phyloP scores from a whole-genome alignment of 2,888 invertebrate genomes.

The Rhogogaster chlorosoma region DNA sequence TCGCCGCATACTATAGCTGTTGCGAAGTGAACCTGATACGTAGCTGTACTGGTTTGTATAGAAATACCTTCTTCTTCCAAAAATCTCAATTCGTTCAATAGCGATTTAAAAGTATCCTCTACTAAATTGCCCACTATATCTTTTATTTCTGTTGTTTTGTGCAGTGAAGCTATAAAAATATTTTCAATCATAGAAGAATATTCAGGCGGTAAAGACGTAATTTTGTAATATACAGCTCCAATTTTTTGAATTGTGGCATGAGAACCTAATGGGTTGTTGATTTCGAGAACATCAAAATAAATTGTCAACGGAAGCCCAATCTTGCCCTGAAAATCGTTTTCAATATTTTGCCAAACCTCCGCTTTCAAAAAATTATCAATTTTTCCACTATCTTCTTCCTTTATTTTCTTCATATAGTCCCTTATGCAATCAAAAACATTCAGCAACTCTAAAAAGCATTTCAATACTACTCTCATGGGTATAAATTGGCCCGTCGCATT shows the following conservation, averaged over 20 bases:
- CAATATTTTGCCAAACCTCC: not conserved
- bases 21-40: slow-evolving; percentile 55
- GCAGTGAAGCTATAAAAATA: slow-evolving; percentile 59
- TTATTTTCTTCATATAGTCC: not conserved
- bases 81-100: slow-evolving; percentile 53
- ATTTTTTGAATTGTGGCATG: slow-evolving; percentile 55
- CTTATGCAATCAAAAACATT: not conserved
- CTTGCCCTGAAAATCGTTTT: not conserved
- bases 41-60: slow-evolving; percentile 37
- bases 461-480: not conserved
- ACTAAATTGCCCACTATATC: slow-evolving; percentile 41
- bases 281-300: not conserved
- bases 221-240: slow-evolving; percentile 57
- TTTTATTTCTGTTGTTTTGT: slow-evolving; percentile 55
- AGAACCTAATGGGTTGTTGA: not conserved
- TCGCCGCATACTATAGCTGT: slow-evolving; percentile 56
- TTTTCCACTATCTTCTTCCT: not conserved
- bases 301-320: not conserved
- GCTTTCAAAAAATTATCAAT: not conserved
- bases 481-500: not conserved
- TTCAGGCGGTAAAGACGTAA: slow-evolving; percentile 53
- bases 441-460: not conserved
- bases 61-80: slow-evolving; percentile 49
- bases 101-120: slow-evolving; percentile 5
- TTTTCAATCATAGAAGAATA: slow-evolving; percentile 57